Evolutionary conservation across 2,888 invertebrate genomes (phyloP), one percentile per base, ranked within the genome.

Genomic region (Epistrophella euchroma): DNA sequence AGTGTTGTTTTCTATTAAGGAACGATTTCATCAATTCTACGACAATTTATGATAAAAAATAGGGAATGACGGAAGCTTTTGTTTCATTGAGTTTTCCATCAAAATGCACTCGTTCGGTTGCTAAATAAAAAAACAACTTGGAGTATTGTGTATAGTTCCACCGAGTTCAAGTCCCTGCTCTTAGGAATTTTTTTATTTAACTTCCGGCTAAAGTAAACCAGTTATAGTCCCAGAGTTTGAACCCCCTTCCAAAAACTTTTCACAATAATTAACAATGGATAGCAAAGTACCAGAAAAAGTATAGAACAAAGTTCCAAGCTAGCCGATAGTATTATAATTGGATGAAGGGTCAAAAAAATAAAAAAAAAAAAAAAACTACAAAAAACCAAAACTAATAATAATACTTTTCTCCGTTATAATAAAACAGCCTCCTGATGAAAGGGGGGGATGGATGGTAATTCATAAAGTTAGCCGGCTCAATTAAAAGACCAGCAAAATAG

Each of bases 401-500:
- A 60, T 19, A 9, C 37, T 37, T 58, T 7, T 58, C 37, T 22
- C 13, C 4, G 7, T 19, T 22, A 15, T 4, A 52, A 3, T 9
- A 60, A 22, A 15, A 60, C 56, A 32, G n/a, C 56, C 37, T 22
- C 4, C 37, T 22, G 15, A 22, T 37, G 37, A 58, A 58, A 58
- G 9, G 25, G 13, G 13, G 15, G 15, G 25, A 9, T 9, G 25
- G 25, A 25, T 52, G 7, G 50, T 13, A 58, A 37, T 37, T 58
- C 35, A 58, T 58, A 58, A 35, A 58, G 37, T 60, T 37, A 60
- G 6, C 15, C 6, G 5, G 13, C 37, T 58, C 7, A 58, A 58
- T 58, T 58, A 58, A 37, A 37, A 37, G n/a, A 28, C 55, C 55
- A n/a, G 15, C 28, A 52, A 52, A 52, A 7, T 2, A 52, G 56